These are phyloP conservation scores for Oxycera nigricornis DNA, from an alignment of 2,888 invertebrate genomes.

Conservation along the genomic window DNA sequence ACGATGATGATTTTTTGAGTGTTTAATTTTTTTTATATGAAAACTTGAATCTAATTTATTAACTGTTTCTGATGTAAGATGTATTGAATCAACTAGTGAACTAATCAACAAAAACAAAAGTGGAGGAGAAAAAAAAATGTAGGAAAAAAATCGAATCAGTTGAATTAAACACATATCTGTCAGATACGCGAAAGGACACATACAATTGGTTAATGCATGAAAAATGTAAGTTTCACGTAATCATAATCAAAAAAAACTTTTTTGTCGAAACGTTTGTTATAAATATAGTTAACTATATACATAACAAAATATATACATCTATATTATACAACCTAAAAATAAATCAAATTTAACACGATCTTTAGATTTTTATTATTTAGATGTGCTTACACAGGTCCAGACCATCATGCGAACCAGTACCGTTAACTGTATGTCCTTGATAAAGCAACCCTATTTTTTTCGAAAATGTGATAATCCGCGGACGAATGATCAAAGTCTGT, in stretches of 20 bases:
- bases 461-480: too few relatives aligned
- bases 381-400: too few relatives aligned
- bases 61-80: constrained; percentile 14
- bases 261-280: constrained; percentile 39
- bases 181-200: constrained; percentile 5
- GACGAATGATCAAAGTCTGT: too few relatives aligned
- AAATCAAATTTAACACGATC: constrained; percentile 35
- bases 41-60: constrained; percentile 22
- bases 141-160: constrained; percentile 2
- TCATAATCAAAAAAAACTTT: constrained; percentile 33
- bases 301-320: constrained; percentile 38
- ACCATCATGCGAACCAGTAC: too few relatives aligned
- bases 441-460: too few relatives aligned
- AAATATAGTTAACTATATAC: constrained; percentile 41
- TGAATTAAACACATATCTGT: constrained; percentile 33
- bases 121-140: constrained; percentile 7
- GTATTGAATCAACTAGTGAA: constrained; percentile 13
- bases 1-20: constrained; percentile 1
- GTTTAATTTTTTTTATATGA: background rate
- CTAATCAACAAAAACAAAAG: background rate
- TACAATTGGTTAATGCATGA: constrained; percentile 20
- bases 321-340: constrained; percentile 36
- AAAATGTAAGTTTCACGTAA: constrained; percentile 5
- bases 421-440: too few relatives aligned
- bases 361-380: background rate